A percentile compares a stretch with the other conserved stretches of the same genome.
phyloP scores from a whole-genome alignment of 2,797 vertebrate genomes.

The Octomys mimax region DNA sequence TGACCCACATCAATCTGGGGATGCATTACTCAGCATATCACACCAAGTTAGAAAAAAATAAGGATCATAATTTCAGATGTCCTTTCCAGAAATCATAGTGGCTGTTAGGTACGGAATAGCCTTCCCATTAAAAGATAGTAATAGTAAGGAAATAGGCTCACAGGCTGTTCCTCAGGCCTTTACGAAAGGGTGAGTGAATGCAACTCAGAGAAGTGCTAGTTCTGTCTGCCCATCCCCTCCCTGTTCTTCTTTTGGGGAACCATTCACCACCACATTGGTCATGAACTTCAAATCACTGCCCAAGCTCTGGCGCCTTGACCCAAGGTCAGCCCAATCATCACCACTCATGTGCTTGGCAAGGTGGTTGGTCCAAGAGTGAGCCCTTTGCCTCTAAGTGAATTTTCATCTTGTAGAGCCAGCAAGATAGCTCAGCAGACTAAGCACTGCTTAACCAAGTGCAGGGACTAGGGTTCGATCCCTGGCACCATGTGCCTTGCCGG shows the following conservation, averaged over 20 bases:
- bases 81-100: neutral
- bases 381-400: neutral
- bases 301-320: neutral
- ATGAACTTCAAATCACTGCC: neutral
- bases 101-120: neutral
- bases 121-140: neutral
- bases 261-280: neutral
- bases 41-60: neutral
- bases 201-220: neutral
- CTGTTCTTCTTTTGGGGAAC: neutral
- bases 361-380: neutral
- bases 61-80: neutral
- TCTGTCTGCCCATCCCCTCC: too few relatives aligned
- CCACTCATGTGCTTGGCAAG: neutral
- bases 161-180: neutral
- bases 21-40: neutral
- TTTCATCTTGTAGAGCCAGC: neutral
- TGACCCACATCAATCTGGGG: neutral
- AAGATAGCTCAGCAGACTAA: too few relatives aligned
- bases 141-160: neutral
- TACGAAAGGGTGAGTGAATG: neutral
- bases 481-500: too few relatives aligned
- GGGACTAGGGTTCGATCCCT: too few relatives aligned
- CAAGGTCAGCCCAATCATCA: neutral
- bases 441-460: too few relatives aligned